Base-by-base conservation (phyloP, 2,888 invertebrate genomes). In the Agrilus biguttatus region DNA sequence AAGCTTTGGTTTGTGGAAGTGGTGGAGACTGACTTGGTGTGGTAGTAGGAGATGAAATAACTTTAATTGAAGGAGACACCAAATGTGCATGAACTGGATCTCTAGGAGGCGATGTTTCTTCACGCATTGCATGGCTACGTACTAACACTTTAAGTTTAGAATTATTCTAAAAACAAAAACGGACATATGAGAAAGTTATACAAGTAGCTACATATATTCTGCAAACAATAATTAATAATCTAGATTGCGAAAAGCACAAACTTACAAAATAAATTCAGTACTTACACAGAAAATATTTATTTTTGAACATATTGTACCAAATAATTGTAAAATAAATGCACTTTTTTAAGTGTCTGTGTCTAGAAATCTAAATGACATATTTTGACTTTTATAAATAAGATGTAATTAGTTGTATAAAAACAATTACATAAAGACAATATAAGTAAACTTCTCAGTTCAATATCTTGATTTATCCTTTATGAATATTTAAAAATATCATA, bases 111-210 rank as follows among this genome's bases (percentile, higher is more conserved):
- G 73, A 72, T 37, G 84, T 77, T 49, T 87, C 81, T 65, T 91
- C 91, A 59, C 88, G 78, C 73, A 91, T 83, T 49, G 91, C 92
- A 71, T 88, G 86, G 59, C 90, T 89, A 57, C 92, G 77, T 45
- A 87, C 86, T 55, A 91, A 73, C 61, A 86, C 77, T 69, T 87
- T 87, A 49, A 83, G 74, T 72, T 87, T 87, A 64, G 82, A 76
- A 57, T 74, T 76, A 48, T 73, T 69, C 79, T 78, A 62, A 7
- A 65, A 66, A 48, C 39, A 28, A 17, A 32, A 8, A n/a, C n/a
- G n/a, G n/a, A n/a, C n/a, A n/a, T n/a, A n/a, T n/a, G n/a, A n/a
- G n/a, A n/a, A n/a, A 13, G n/a, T 13, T 13, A 8, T 19, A 33
- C 17, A 33, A 17, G 8, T 14, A n/a, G n/a, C 4, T 10, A 23